Evolutionary conservation across 2,888 invertebrate genomes (phyloP).

Genomic region (Nemapogon koenigi): DNA sequence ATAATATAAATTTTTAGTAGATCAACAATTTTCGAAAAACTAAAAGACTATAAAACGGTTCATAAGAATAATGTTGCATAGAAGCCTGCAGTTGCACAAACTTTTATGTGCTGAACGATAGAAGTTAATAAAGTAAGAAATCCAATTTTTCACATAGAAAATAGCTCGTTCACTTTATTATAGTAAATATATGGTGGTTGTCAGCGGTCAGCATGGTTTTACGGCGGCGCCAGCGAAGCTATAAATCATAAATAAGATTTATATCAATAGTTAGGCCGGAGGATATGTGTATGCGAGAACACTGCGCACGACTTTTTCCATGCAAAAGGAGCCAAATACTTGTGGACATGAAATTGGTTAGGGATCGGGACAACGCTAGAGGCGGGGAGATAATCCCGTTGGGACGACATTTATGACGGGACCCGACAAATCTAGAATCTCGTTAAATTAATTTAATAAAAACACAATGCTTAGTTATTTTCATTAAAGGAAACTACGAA

Average conservation of each 20-base stretch:
- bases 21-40: too few relatives aligned
- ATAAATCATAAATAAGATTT: conserved; percentile 8
- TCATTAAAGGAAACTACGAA: too few relatives aligned
- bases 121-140: too few relatives aligned
- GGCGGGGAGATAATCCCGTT: not conserved
- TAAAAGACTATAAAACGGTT: too few relatives aligned
- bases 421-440: conserved; percentile 4
- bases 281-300: conserved; percentile 6
- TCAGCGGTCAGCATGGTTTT: too few relatives aligned
- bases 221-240: conserved; percentile 5
- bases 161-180: too few relatives aligned
- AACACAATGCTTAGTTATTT: not conserved
- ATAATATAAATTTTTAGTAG: too few relatives aligned
- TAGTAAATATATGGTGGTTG: too few relatives aligned
- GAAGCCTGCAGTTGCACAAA: too few relatives aligned
- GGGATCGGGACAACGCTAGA: conserved; percentile 2
- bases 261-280: conserved; percentile 6
- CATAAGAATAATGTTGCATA: too few relatives aligned
- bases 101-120: too few relatives aligned
- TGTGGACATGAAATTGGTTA: conserved; percentile 3
- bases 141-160: too few relatives aligned
- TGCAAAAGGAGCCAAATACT: conserved; percentile 1
- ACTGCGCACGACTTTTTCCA: not conserved
- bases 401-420: conserved; percentile 2
- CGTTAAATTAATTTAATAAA: conserved; percentile 7